Base-by-base conservation (phyloP, 1,140 invertebrate species). In the Leptopilina boulardi region DNA sequence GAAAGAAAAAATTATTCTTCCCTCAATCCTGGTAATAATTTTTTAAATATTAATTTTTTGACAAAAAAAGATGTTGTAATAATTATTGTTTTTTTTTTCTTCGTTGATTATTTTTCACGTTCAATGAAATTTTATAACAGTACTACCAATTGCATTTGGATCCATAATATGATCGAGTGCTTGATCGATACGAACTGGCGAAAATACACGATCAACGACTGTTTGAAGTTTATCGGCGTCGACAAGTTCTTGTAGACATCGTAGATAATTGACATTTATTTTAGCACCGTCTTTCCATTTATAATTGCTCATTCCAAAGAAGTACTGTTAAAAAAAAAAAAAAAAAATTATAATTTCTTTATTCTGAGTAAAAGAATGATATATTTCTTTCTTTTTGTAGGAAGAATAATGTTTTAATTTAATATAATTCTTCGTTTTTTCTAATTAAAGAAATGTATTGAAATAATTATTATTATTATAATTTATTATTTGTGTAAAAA, bases 91-190 rank as follows among this genome's bases (percentile, higher is more conserved):
- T 15, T 18, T 70, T 26, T 54, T 54, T 19, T 54, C 21, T 30
- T 26, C 23, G 15, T 70, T 9, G 30, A 34, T n/a, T n/a, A n/a
- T n/a, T n/a, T n/a, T n/a, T n/a, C n/a, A n/a, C 38, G 71, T 80
- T 92, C 88, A 94, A 87, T 93, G 91, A 88, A 96, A 95, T 76
- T 93, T 92, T 30, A 96, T 92, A 44, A 96, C 93, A 5, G 94
- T 95, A 86, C 94, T 95, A n/a, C 95, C 95, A 77, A 96, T 92
- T 6, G 94, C 93, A 34, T 94, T 92, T 1, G 92, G 90, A 75
- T 93, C 92, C 84, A 93, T 92, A 34, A 94, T 92, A 86, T 95
- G 94, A 71, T 93, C 91, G 19, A 96, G 86, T 2, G 95, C 95
- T 56, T 92, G 87, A 83, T 95, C 94, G 76, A 95, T 94, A 82